Percentiles rank a stretch among this genome's conserved stretches.
These are phyloP conservation scores for Coecobrya sp. DNA, from an alignment of 2,888 invertebrate species.

Conservation along the genomic window DNA sequence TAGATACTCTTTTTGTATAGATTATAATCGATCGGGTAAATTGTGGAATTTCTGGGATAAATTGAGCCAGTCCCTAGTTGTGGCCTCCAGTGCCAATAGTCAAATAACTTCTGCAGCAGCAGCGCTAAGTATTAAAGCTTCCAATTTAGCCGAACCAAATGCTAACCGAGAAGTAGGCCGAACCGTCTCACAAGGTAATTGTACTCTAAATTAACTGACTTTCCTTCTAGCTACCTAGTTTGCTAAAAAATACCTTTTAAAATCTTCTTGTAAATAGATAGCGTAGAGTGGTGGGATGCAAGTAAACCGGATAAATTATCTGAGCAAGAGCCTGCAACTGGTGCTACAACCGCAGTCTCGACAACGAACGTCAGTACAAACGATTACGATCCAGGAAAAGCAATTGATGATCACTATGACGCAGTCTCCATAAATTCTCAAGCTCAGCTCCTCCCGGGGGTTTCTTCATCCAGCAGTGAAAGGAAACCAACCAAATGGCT, in stretches of 20 bases:
- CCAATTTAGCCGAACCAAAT: neutral
- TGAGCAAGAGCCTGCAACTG: neutral
- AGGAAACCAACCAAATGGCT: slow-evolving; percentile 81
- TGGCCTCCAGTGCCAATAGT: neutral
- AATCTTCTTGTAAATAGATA: neutral
- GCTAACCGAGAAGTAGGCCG: neutral
- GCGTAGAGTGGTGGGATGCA: slow-evolving; percentile 80
- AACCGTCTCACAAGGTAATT: neutral
- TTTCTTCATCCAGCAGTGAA: slow-evolving; percentile 38
- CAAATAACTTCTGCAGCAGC: neutral
- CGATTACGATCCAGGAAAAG: neutral
- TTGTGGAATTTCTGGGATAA: slow-evolving; percentile 92
- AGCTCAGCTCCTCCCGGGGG: slow-evolving; percentile 74
- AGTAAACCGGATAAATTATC: slow-evolving; percentile 65
- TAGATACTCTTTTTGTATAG: slow-evolving; percentile 91
- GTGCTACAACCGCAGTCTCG: neutral
- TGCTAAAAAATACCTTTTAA: no score
- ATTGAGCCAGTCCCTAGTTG: slow-evolving; percentile 89
- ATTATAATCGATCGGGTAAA: slow-evolving; percentile 89
- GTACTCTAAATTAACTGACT: neutral
- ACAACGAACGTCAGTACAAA: neutral
- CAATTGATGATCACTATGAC: slow-evolving; percentile 74
- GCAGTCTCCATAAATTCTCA: slow-evolving; percentile 82
- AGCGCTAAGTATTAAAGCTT: neutral
- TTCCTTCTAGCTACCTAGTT: no score